phyloP scores from a whole-genome alignment of 2,797 vertebrate genomes.

The Halcyon leucocephala region DNA sequence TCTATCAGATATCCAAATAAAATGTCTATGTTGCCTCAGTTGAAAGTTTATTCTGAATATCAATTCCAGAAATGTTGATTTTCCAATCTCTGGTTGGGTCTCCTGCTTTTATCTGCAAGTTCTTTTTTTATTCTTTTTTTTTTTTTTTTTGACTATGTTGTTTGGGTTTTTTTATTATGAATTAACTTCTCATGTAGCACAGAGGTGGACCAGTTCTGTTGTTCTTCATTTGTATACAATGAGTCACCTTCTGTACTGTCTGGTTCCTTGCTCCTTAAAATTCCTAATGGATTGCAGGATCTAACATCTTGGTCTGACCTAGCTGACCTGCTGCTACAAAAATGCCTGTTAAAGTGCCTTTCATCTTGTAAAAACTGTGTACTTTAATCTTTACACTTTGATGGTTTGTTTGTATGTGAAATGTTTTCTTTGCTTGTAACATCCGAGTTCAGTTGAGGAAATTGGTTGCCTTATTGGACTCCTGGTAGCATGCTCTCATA shows the following conservation, averaged over 20 bases:
- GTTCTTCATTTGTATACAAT: not conserved
- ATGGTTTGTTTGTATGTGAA: conserved; percentile 22
- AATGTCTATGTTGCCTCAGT: not conserved
- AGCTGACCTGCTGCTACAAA: not conserved
- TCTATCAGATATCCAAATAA: not conserved
- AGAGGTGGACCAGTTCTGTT: not conserved
- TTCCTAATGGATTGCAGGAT: not conserved
- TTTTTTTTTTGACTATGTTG: too few species aligned
- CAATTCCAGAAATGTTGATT: not conserved
- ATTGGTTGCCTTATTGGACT: not conserved
- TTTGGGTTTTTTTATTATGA: not conserved
- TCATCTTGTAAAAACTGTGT: not conserved
- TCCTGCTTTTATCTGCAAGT: not conserved
- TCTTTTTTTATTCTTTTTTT: not conserved
- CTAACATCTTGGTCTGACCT: not conserved
- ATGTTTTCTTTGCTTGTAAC: conserved; percentile 1
- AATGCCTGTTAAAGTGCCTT: conserved; percentile 5
- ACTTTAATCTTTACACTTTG: conserved; percentile 39
- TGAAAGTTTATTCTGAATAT: not conserved
- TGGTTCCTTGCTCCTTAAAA: not conserved
- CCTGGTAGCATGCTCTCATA: not conserved
- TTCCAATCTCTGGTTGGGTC: not conserved
- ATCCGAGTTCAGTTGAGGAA: not conserved
- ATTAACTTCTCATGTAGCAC: not conserved
- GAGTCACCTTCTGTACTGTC: not conserved